phyloP scores from a whole-genome alignment of 2,888 invertebrate species.

The Emmelina monodactyla region DNA sequence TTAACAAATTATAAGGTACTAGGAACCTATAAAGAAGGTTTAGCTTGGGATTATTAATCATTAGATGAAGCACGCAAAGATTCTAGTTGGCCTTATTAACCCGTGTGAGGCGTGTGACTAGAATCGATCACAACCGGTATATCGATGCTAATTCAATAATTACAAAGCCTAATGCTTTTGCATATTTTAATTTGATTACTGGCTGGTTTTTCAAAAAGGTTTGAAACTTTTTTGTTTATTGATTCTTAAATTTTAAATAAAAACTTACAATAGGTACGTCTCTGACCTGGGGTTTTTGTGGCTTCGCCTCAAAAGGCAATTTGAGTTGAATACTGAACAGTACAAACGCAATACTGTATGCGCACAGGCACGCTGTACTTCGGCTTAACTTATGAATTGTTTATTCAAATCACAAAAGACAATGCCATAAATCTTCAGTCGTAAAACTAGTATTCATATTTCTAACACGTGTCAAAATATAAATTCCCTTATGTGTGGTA shows the following conservation, averaged over 20 bases:
- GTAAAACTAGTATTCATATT: slow-evolving; percentile 23
- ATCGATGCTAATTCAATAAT: slow-evolving; percentile 7
- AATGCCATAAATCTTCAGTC: background rate
- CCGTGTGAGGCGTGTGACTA: background rate
- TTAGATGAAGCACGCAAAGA: background rate
- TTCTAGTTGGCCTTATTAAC: background rate
- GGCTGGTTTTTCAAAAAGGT: too few species aligned
- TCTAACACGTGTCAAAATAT: slow-evolving; percentile 19
- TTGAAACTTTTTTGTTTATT: too few species aligned
- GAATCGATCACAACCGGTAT: background rate
- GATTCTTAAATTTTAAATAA: too few species aligned
- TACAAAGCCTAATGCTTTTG: slow-evolving; percentile 14
- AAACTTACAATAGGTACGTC: too few species aligned
- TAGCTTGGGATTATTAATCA: too few species aligned
- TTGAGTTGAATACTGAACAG: slow-evolving; percentile 46
- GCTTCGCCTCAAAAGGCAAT: slow-evolving; percentile 40
- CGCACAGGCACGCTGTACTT: slow-evolving; percentile 17
- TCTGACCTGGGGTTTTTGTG: too few species aligned
- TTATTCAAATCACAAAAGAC: background rate
- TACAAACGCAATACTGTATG: slow-evolving; percentile 7
- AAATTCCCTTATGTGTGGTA: too few species aligned
- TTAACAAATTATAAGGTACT: too few species aligned
- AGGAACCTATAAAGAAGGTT: too few species aligned
- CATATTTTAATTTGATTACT: too few species aligned
- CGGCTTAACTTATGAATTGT: slow-evolving; percentile 39